Evolutionary conservation across 1,140 invertebrate species (phyloP), one percentile per base, ranked within the genome.

Genomic region (Lamellibrachia luymesi): DNA sequence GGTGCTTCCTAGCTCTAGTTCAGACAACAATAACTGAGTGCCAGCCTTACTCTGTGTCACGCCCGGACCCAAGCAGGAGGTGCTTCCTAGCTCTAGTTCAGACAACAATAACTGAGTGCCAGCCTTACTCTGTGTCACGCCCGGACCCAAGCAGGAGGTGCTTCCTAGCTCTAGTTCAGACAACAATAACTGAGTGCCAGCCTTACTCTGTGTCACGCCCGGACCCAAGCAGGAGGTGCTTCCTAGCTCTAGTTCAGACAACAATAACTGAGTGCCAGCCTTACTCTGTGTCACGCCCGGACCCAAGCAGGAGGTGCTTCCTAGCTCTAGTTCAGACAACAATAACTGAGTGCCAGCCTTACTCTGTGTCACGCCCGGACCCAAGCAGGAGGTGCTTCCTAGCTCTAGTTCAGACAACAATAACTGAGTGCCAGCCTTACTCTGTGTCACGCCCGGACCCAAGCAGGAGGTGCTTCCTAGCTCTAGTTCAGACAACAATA

Each of bases 1-100:
- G 95, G 95, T 97, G 92, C 94, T 94, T 93, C 93, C 93, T 2
- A 22, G 91, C 49, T 22, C 50, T n/a, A 27, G 50, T 38, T 13
- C 49, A n/a, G 92, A 92, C 52, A 92, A 92, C 38, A 38, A 38
- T n/a, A 92, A 50, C 38, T 92, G 51, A 92, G 92, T 51, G 27
- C 4, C 27, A 25, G 49, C 13, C 50, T 25, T 10, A 49, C 0
- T 4, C 38, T 80, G 64, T 80, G 38, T 38, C 38, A n/a, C n/a
- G n/a, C n/a, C n/a, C n/a, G n/a, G n/a, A 95, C 97, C 98, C 94
- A 98, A 98, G 96, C 97, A 98, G 95, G 98, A 98, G 95, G 95
- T 97, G 92, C 94, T 94, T 93, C 93, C 93, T 2, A 22, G 91
- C 49, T 22, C 50, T n/a, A 27, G 50, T 38, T 13, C 49, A n/a